A percentile compares a stretch with the other conserved stretches of the same genome.
Evolutionary conservation across 35 echinoderm and acorn worm species (phyloP).

Genomic region (Stichopus chloronotus): DNA sequence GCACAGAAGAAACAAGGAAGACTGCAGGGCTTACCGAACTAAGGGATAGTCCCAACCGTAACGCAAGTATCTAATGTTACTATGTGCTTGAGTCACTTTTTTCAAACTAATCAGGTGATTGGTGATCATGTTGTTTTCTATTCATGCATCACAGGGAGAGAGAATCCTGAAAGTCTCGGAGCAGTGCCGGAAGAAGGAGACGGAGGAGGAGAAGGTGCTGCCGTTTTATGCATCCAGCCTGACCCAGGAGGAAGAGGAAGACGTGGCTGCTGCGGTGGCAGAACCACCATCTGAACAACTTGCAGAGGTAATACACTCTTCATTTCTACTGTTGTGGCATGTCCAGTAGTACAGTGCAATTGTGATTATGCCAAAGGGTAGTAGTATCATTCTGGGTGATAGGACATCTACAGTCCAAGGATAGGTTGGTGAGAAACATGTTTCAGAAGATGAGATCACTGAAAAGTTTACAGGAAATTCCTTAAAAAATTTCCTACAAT

Average conservation of each 20-base stretch:
- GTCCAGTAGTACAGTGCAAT: neutral
- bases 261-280: constrained; percentile 92
- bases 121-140: neutral
- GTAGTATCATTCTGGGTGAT: neutral
- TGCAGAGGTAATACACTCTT: constrained; percentile 75
- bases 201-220: constrained; percentile 97
- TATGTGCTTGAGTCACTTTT: no score
- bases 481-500: no score
- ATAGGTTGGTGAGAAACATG: neutral
- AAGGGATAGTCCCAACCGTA: no score
- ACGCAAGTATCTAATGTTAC: no score
- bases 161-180: constrained; percentile 94
- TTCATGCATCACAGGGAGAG: constrained; percentile 73
- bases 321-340: neutral
- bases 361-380: neutral
- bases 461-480: no score
- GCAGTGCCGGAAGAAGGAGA: constrained; percentile 88
- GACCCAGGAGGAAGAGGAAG: constrained; percentile 88
- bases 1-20: no score
- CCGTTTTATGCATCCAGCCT: constrained; percentile 96
- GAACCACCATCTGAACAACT: constrained; percentile 94
- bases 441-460: no score
- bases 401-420: neutral
- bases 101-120: no score
- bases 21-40: no score